Base-by-base conservation (phyloP, 2,888 invertebrate genomes). In the Melipona bicolor region DNA sequence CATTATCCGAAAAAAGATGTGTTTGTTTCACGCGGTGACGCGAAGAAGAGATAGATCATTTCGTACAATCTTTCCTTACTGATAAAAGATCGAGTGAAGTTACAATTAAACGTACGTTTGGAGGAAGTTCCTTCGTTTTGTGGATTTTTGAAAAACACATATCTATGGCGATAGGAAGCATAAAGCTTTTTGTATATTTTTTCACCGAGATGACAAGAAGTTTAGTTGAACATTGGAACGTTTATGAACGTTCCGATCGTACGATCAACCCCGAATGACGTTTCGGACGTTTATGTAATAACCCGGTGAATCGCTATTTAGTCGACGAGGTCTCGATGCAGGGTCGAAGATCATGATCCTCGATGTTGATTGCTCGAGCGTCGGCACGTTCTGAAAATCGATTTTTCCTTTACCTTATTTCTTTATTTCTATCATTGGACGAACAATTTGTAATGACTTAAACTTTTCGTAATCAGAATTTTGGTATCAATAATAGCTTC, bases 271-370 rank as follows among this genome's bases (percentile, higher is more conserved):
- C 32, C 56, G 69, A 79, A 74, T 83, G 83, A 83, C 72, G 75
- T 84, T 68, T 72, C 68, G 75, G 75, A 83, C 83, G 54, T 83
- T 83, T 83, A 79, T 54, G 52, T 83, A 76, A 84, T 71, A 68
- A 75, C 15, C 49, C 21, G 65, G 52, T 54, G 56, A 52, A 73
- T 54, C 43, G 24, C 3, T 11, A 4, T 36, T 24, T 21, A 76
- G 73, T 77, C 61, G 64, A 36, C 61, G 49, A 52, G 49, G 24
- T 68, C 83, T 52, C 11, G 56, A 59, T 61, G n/a, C 56, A 21
- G 36, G 27, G 49, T 61, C 61, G 61, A 27, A 61, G 61, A 19
- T 61, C 27, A 32, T 17, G 61, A 61, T 17, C 24, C 19, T 61
- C 19, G 17, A 24, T 9, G 19, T 61, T 4, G 61, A 61, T 61